Conservation (phyloP, 2,888 invertebrate species). For the Chouioia cunea region DNA sequence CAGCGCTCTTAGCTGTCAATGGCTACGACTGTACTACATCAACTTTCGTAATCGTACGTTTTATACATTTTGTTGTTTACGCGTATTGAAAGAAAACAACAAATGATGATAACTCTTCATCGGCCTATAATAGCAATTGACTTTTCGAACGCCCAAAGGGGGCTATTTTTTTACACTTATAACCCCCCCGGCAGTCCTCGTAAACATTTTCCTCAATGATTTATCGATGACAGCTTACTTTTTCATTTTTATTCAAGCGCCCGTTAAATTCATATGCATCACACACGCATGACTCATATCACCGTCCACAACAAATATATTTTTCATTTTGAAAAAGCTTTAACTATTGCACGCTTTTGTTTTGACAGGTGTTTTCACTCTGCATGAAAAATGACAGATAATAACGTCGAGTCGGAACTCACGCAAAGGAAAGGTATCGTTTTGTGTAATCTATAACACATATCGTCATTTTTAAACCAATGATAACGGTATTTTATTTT, state of each 20-base stretch:
- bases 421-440: constrained; percentile 39
- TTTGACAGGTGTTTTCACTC: constrained; percentile 38
- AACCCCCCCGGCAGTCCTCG: too few species aligned
- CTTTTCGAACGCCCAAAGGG: constrained; percentile 1
- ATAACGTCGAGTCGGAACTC: constrained; percentile 16
- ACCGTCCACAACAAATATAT: constrained; percentile 16
- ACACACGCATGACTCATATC: constrained; percentile 8
- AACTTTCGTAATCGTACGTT: too few species aligned
- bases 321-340: constrained; percentile 27
- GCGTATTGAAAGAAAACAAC: too few species aligned
- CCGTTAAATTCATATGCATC: constrained; percentile 36
- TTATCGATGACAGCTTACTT: constrained; percentile 38
- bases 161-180: too few species aligned
- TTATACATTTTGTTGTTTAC: too few species aligned
- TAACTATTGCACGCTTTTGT: constrained; percentile 29
- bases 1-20: not conserved
- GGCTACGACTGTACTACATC: too few species aligned
- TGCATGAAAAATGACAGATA: constrained; percentile 39
- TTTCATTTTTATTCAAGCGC: constrained; percentile 30
- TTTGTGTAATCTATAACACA: too few species aligned
- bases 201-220: constrained; percentile 31
- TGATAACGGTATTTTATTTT: not conserved
- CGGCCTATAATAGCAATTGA: constrained; percentile 12
- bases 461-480: not conserved
- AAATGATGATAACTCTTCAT: constrained; percentile 10